Evolutionary conservation across 2,797 vertebrate genomes (phyloP).

Genomic region (Peromyscus aztecus): DNA sequence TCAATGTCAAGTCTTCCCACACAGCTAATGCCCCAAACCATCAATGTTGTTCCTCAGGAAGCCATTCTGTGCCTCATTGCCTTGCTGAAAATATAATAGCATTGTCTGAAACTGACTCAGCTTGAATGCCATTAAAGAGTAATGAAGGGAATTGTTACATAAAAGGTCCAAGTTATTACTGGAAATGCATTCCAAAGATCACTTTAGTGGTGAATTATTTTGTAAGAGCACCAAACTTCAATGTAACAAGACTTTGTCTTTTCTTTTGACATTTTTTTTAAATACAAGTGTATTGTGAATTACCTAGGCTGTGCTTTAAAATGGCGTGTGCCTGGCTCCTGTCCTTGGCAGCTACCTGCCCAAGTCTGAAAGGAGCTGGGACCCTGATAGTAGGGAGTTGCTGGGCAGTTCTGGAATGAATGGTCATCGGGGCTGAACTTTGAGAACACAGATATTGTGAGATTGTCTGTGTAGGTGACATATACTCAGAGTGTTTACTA

Average conservation of each 20-base stretch:
- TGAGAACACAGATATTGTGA: background rate
- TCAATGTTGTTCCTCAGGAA: slow-evolving; percentile 62
- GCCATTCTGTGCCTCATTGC: slow-evolving; percentile 52
- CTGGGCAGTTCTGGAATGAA: background rate
- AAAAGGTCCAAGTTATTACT: slow-evolving; percentile 78
- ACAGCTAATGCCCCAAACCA: background rate
- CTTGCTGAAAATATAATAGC: slow-evolving; percentile 61
- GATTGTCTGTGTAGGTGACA: background rate
- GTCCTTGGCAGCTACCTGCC: background rate
- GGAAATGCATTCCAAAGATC: slow-evolving; percentile 76
- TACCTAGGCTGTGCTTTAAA: background rate
- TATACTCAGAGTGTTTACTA: background rate
- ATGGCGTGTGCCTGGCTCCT: background rate
- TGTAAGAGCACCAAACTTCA: slow-evolving; percentile 58
- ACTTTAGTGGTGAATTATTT: slow-evolving; percentile 79
- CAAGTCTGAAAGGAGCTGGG: background rate
- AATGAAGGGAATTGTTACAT: slow-evolving; percentile 77
- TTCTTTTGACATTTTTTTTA: slow-evolving; percentile 56
- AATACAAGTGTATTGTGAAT: background rate
- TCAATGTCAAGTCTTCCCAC: slow-evolving; percentile 58
- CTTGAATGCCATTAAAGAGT: slow-evolving; percentile 78
- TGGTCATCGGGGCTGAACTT: background rate
- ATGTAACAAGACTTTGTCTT: slow-evolving; percentile 35
- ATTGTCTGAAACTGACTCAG: slow-evolving; percentile 57
- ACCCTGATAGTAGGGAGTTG: background rate